phyloP scores from a whole-genome alignment of 2,113 vertebrate species.

The Hemiprocne comata region DNA sequence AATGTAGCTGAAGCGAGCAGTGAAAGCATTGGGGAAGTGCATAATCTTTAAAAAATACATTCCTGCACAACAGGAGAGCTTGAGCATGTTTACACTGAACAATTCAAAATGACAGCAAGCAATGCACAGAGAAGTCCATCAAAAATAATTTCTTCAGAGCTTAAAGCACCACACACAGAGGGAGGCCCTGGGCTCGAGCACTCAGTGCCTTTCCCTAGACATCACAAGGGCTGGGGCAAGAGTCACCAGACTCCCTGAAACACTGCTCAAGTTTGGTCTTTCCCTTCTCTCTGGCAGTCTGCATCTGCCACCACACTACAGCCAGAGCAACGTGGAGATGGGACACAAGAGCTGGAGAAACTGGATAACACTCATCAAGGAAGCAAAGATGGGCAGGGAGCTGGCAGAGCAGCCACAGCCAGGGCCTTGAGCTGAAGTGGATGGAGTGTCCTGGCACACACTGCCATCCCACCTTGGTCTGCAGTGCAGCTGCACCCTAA shows the following conservation, averaged over 20 bases:
- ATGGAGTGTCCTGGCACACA: rapidly evolving
- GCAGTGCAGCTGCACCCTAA: not conserved
- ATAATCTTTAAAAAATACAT: not conserved
- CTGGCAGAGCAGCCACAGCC: not conserved
- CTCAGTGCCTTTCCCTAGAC: not conserved
- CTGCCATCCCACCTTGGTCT: not conserved
- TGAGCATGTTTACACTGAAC: not conserved
- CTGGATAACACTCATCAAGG: not conserved
- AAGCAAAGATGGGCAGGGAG: not conserved
- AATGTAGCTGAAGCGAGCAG: not conserved
- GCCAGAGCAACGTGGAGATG: not conserved
- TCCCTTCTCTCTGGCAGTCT: not conserved
- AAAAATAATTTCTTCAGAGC: not conserved
- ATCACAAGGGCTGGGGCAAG: not conserved
- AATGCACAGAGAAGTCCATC: not conserved
- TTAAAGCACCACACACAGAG: not conserved
- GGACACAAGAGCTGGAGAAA: not conserved
- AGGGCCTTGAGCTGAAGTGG: not conserved
- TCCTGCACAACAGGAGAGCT: not conserved
- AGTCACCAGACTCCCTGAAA: not conserved
- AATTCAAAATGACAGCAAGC: not conserved
- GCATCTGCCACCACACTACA: rapidly evolving
- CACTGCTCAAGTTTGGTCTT: not conserved
- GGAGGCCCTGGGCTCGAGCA: not conserved
- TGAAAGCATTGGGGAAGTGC: not conserved